Conservation (phyloP, 2,888 invertebrate genomes). For the Coelopa pilipes region DNA sequence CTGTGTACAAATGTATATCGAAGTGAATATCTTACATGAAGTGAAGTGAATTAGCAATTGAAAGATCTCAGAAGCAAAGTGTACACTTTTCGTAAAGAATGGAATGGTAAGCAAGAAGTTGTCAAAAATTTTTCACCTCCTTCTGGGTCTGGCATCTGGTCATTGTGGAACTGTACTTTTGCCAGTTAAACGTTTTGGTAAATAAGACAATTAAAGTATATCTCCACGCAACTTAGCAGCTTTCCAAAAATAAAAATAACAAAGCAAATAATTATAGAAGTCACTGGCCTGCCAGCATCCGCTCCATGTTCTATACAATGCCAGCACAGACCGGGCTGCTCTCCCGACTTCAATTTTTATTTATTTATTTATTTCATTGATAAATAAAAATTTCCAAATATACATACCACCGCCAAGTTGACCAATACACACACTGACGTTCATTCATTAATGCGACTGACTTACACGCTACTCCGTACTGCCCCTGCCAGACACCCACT, state of each 20-base stretch:
- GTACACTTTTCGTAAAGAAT: background rate
- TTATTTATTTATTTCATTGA: slow-evolving; percentile 34
- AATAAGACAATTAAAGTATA: slow-evolving; percentile 33
- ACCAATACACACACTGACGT: background rate
- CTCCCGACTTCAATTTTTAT: background rate
- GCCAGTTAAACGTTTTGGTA: slow-evolving; percentile 11
- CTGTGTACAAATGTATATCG: too few relatives aligned
- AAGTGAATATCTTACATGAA: too few relatives aligned
- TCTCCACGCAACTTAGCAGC: slow-evolving; percentile 1
- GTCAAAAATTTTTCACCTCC: background rate
- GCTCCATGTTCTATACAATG: background rate
- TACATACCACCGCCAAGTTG: too few relatives aligned
- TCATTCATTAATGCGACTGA: slow-evolving; percentile 12
- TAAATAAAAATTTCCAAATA: slow-evolving; percentile 32
- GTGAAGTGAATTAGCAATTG: too few relatives aligned
- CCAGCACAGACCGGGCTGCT: background rate
- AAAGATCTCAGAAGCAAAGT: background rate
- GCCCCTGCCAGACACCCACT: background rate
- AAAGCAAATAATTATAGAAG: slow-evolving; percentile 14
- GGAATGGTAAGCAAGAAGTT: background rate
- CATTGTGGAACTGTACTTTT: background rate
- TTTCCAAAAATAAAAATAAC: too few relatives aligned
- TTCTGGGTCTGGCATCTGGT: background rate
- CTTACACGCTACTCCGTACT: background rate
- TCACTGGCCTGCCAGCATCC: slow-evolving; percentile 11